Evolutionary conservation across 2,797 vertebrate species (phyloP).

Genomic region (Manis pentadactyla): DNA sequence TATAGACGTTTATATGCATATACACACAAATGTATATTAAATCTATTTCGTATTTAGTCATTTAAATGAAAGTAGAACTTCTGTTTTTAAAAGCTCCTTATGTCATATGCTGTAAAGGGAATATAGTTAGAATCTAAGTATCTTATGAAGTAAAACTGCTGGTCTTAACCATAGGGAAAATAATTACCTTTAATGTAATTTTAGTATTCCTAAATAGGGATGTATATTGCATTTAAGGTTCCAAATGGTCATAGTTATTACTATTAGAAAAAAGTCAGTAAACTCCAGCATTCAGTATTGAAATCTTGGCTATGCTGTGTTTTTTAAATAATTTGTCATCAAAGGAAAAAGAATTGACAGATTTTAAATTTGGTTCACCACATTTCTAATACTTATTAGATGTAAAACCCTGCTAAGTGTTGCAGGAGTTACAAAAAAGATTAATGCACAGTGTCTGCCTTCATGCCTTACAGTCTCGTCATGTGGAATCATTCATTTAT

Average conservation of each 20-base stretch:
- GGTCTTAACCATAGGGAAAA: constrained; percentile 67
- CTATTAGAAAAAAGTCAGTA: constrained; percentile 15
- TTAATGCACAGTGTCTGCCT: neutral
- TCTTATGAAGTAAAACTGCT: constrained; percentile 61
- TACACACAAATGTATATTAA: neutral
- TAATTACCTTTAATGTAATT: constrained; percentile 69
- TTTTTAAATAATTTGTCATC: constrained; percentile 51
- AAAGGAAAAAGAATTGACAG: neutral
- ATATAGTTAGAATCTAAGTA: constrained; percentile 64
- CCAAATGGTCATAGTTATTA: constrained; percentile 26
- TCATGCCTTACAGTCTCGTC: neutral
- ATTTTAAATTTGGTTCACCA: neutral
- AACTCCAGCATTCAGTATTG: constrained; percentile 34
- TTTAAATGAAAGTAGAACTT: constrained; percentile 64
- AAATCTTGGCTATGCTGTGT: constrained; percentile 32
- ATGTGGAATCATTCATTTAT: neutral
- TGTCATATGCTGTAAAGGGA: constrained; percentile 60
- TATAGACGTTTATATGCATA: neutral
- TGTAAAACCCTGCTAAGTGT: neutral
- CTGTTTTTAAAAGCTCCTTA: constrained; percentile 53
- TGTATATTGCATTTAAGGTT: constrained; percentile 36
- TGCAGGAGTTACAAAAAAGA: neutral
- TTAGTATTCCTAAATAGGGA: constrained; percentile 69
- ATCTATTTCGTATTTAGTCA: constrained; percentile 61
- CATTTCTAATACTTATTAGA: neutral